Conservation (phyloP, 2,797 vertebrate species). For the Chloroceryle amazona region DNA sequence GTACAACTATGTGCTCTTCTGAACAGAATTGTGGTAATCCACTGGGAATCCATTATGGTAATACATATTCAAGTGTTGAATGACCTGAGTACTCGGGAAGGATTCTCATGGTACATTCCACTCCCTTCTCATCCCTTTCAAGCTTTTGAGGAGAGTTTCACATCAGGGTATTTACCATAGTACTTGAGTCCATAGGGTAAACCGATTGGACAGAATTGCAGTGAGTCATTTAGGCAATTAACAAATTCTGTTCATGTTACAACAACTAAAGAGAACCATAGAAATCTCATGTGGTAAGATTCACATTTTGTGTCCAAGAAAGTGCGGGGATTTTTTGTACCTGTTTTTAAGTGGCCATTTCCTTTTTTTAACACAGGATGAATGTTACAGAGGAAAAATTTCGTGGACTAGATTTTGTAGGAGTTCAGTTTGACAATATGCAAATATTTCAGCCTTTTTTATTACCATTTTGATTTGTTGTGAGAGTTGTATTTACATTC, state of each 20-base stretch:
- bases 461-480: not conserved
- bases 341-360: not conserved
- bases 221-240: not conserved
- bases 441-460: not conserved
- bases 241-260: not conserved
- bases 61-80: constrained; percentile 25
- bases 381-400: not conserved
- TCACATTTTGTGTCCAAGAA: not conserved
- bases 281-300: not conserved
- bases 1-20: not conserved
- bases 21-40: constrained; percentile 29
- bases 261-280: not conserved
- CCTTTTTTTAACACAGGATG: not conserved
- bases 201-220: not conserved
- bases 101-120: not conserved
- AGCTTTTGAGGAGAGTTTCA: not conserved
- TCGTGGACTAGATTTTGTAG: not conserved
- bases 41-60: constrained; percentile 43
- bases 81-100: not conserved
- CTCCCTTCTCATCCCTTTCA: not conserved
- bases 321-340: not conserved
- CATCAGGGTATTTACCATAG: not conserved
- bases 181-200: not conserved
- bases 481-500: not conserved
- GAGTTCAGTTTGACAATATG: not conserved